Evolutionary conservation across 2,888 invertebrate species (phyloP).

Genomic region (Drosophila engyochracea): DNA sequence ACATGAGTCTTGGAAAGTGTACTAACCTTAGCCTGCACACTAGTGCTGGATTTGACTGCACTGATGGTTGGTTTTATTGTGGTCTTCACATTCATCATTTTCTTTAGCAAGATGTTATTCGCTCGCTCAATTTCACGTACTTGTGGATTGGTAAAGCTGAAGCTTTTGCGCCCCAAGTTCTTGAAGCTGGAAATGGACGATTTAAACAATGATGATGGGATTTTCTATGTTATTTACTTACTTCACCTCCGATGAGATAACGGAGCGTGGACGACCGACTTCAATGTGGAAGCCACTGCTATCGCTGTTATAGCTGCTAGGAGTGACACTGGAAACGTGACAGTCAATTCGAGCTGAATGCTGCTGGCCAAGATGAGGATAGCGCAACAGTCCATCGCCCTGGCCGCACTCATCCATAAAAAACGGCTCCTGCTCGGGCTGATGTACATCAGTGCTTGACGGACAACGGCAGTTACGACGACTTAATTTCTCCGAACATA

Average conservation of each 20-base stretch:
- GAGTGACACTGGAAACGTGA: slow-evolving; percentile 51
- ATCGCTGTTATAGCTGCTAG: slow-evolving; percentile 51
- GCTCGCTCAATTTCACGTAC: slow-evolving; percentile 88
- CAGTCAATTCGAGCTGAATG: slow-evolving; percentile 26
- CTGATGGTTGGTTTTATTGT: slow-evolving; percentile 55
- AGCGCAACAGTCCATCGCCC: slow-evolving; percentile 67
- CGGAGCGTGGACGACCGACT: slow-evolving; percentile 57
- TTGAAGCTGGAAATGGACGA: slow-evolving; percentile 48
- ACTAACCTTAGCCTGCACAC: slow-evolving; percentile 36
- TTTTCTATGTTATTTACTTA: slow-evolving; percentile 26
- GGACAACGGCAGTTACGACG: slow-evolving; percentile 64
- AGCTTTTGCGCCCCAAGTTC: slow-evolving; percentile 79
- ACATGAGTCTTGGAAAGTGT: background rate
- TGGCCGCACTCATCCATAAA: slow-evolving; percentile 67
- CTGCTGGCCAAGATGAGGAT: slow-evolving; percentile 32
- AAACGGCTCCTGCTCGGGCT: slow-evolving; percentile 11
- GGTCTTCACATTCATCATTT: slow-evolving; percentile 86
- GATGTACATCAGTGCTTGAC: slow-evolving; percentile 29
- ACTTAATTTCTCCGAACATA: slow-evolving; percentile 25
- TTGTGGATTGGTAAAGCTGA: slow-evolving; percentile 87
- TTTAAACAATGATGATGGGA: background rate
- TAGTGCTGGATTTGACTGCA: slow-evolving; percentile 28
- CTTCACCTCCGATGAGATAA: slow-evolving; percentile 61
- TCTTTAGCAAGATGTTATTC: slow-evolving; percentile 87
- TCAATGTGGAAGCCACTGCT: slow-evolving; percentile 32